Evolutionary conservation across 2,113 vertebrate species (phyloP).

Genomic region (Corythoichthys haematopterus): DNA sequence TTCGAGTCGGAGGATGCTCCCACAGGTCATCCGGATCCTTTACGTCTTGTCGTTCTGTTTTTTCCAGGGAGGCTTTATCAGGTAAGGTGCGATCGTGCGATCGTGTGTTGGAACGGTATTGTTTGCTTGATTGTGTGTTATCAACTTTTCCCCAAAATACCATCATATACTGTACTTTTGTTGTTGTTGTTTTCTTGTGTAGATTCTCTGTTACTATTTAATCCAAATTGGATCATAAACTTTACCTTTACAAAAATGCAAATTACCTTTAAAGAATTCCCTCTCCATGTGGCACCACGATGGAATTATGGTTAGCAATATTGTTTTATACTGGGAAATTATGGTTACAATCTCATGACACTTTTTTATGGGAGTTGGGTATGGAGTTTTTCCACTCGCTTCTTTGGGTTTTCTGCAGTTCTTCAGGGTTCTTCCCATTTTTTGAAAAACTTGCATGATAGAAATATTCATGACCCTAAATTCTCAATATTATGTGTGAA

Average conservation of each 20-base stretch:
- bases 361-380: background rate
- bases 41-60: constrained; percentile 72
- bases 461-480: background rate
- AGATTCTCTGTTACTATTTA: background rate
- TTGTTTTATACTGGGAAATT: background rate
- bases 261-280: background rate
- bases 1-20: constrained; percentile 73
- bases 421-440: background rate
- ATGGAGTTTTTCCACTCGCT: background rate
- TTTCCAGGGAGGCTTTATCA: constrained; percentile 75
- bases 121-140: constrained; percentile 3
- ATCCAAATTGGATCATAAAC: background rate
- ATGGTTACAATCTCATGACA: background rate
- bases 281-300: background rate
- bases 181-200: background rate
- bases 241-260: background rate
- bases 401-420: background rate
- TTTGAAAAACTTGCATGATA: background rate
- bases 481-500: background rate
- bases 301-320: background rate
- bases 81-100: constrained; percentile 52
- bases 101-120: background rate
- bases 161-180: background rate
- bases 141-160: background rate
- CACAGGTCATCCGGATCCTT: constrained; percentile 72